Conservation (phyloP, 2,888 invertebrate genomes). For the Sarcophaga rosellei region DNA sequence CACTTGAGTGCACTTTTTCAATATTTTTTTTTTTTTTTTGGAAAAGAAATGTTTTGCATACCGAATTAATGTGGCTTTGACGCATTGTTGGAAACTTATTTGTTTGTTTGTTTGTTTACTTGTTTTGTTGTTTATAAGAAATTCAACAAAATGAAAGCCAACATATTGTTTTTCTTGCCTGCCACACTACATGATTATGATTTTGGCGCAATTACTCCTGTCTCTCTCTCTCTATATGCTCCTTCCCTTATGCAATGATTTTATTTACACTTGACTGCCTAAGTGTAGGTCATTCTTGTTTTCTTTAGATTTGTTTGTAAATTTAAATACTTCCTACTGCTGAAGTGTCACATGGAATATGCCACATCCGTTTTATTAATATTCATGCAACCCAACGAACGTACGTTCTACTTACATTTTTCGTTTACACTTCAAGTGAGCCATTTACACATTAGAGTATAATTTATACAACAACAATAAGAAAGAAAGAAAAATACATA, state of each 20-base stretch:
- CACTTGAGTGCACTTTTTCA: conserved; percentile 72
- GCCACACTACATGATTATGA: conserved; percentile 14
- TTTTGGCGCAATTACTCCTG: conserved; percentile 61
- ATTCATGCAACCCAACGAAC: conserved; percentile 11
- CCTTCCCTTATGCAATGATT: conserved; percentile 13
- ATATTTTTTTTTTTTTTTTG: neutral
- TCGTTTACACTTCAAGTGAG: conserved; percentile 55
- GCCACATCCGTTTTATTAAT: conserved; percentile 76
- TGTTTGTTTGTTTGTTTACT: conserved; percentile 17
- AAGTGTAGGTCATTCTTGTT: conserved; percentile 47
- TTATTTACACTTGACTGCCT: conserved; percentile 59
- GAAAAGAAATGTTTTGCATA: conserved; percentile 41
- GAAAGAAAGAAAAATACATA: neutral
- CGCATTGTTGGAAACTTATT: neutral
- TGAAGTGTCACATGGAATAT: conserved; percentile 75
- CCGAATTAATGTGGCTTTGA: conserved; percentile 6
- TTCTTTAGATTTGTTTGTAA: conserved; percentile 32
- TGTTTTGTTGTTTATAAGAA: conserved; percentile 12
- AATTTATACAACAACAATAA: neutral
- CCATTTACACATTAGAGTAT: conserved; percentile 27
- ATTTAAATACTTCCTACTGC: conserved; percentile 57
- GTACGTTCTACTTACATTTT: conserved; percentile 1
- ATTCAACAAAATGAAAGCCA: conserved; percentile 32
- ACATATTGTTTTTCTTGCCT: conserved; percentile 56
- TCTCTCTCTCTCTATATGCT: conserved; percentile 12